Conservation (phyloP, 2,797 vertebrate genomes). For the Enteromius mattozi region DNA sequence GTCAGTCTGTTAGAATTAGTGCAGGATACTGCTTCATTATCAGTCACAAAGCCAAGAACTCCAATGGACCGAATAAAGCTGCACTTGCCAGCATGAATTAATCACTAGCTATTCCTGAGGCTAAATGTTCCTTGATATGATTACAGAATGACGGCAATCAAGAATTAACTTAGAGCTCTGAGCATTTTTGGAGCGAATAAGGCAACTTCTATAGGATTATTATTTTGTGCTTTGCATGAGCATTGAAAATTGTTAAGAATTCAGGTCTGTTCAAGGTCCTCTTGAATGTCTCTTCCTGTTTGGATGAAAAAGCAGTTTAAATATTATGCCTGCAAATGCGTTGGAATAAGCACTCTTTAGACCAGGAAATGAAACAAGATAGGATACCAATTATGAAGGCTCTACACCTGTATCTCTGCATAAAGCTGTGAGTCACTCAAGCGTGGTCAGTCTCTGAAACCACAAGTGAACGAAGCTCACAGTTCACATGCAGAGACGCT, state of each 20-base stretch:
- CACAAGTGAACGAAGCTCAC: neutral
- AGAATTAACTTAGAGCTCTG: slow-evolving; percentile 59
- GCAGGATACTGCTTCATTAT: slow-evolving; percentile 54
- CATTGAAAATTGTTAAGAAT: neutral
- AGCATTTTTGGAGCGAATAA: slow-evolving; percentile 31
- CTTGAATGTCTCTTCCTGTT: neutral
- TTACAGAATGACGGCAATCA: slow-evolving; percentile 62
- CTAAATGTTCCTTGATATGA: slow-evolving; percentile 67
- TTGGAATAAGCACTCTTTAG: neutral
- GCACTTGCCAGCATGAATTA: slow-evolving; percentile 63
- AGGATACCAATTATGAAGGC: neutral
- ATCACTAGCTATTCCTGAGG: slow-evolving; percentile 64
- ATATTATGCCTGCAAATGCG: neutral
- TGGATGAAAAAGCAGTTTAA: neutral
- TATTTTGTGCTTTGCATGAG: neutral
- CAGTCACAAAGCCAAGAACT: slow-evolving; percentile 64
- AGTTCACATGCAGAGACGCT: slow-evolving; percentile 10
- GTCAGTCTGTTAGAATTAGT: slow-evolving; percentile 20
- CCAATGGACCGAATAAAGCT: slow-evolving; percentile 55
- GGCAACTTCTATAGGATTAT: slow-evolving; percentile 37
- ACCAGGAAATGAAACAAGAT: neutral
- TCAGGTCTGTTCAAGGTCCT: neutral
- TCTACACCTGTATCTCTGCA: slow-evolving; percentile 10
- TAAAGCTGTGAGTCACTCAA: slow-evolving; percentile 20
- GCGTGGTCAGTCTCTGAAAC: neutral